These are phyloP conservation scores for Kryptopterus vitreolus DNA, from an alignment of 2,797 vertebrate species.

Conservation along the genomic window DNA sequence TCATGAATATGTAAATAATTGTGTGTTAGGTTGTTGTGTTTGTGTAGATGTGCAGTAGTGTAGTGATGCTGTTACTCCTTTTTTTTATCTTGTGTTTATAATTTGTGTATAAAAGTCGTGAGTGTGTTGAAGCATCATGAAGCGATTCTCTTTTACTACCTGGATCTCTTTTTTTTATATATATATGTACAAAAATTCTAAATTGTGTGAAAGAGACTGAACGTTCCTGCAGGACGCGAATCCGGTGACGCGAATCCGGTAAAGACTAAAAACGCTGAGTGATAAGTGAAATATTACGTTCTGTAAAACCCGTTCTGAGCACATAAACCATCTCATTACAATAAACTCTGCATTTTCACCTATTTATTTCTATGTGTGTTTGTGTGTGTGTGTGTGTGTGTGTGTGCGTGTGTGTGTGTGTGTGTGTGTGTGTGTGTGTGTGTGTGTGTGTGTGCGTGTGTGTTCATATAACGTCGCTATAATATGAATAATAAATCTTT, in stretches of 20 bases:
- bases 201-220: neutral
- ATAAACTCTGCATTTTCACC: neutral
- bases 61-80: neutral
- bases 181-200: neutral
- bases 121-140: neutral
- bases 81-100: neutral
- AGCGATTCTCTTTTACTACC: neutral
- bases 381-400: neutral
- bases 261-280: neutral
- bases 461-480: too few relatives aligned
- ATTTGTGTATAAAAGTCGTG: neutral
- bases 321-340: slow-evolving; percentile 7
- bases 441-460: too few relatives aligned
- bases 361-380: neutral
- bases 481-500: too few relatives aligned
- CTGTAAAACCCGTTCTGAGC: slow-evolving; percentile 18
- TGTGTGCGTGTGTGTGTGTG: neutral
- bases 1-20: neutral
- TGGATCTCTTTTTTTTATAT: neutral
- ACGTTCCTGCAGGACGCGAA: slow-evolving; percentile 1
- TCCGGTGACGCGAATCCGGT: neutral
- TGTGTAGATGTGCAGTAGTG: neutral
- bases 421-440: neutral
- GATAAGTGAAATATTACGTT: neutral
- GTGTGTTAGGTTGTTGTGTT: neutral